A percentile compares a stretch with the other conserved stretches of the same genome.
These are phyloP conservation scores for Agelas oroides DNA, from an alignment of 37 sponge, comb jelly and placozoan species.

Conservation along the genomic window DNA sequence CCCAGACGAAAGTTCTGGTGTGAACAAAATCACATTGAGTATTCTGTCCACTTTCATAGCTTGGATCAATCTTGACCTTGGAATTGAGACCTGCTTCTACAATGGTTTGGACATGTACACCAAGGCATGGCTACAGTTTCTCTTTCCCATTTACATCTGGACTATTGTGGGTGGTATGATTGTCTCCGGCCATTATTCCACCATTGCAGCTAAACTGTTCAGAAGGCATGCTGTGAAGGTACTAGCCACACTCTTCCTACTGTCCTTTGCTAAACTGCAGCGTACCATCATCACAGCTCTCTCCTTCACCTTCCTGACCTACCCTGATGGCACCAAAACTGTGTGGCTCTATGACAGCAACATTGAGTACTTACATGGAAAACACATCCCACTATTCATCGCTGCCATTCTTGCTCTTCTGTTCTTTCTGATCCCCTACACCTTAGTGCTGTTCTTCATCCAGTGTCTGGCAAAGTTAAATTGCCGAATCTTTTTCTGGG, in stretches of 20 bases:
- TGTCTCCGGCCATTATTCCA: constrained; percentile 13
- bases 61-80: constrained; percentile 44
- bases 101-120: constrained; percentile 24
- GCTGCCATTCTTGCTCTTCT: not conserved
- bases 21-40: not conserved
- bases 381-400: not conserved
- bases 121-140: constrained; percentile 45
- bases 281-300: constrained; percentile 5
- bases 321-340: not conserved
- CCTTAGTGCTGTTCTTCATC: constrained; percentile 6
- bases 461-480: too few relatives aligned
- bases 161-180: constrained; percentile 10
- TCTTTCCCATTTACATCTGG: constrained; percentile 43
- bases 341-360: constrained; percentile 31
- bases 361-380: not conserved
- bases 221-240: constrained; percentile 24
- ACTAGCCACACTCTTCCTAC: constrained; percentile 32
- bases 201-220: not conserved
- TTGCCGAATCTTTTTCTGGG: not conserved
- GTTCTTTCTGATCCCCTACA: constrained; percentile 24
- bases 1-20: not conserved
- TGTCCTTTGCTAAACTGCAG: constrained; percentile 31
- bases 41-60: constrained; percentile 5
- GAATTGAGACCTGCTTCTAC: constrained; percentile 40
- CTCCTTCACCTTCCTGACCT: not conserved